These are phyloP conservation scores for Pygoscelis adeliae DNA, from an alignment of 2,113 vertebrate genomes.

Conservation along the genomic window DNA sequence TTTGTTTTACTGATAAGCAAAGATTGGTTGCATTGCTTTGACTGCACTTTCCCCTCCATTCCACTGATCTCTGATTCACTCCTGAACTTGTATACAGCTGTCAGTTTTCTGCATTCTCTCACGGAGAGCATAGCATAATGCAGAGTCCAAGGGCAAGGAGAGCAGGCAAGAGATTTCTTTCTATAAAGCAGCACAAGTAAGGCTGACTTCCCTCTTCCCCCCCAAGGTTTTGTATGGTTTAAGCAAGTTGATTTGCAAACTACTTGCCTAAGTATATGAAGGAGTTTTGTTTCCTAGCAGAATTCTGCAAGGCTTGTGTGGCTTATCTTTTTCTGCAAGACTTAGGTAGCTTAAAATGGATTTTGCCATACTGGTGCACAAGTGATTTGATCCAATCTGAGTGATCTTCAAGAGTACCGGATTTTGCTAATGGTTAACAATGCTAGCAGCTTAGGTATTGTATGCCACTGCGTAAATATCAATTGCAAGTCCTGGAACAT, in stretches of 20 bases:
- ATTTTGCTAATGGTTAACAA: not conserved
- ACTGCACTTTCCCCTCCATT: not conserved
- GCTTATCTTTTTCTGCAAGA: not conserved
- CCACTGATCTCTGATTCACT: not conserved
- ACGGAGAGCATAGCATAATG: not conserved
- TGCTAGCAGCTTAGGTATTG: not conserved
- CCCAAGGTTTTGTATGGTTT: not conserved
- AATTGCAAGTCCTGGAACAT: not conserved
- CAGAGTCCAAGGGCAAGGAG: not conserved
- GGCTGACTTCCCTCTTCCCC: not conserved
- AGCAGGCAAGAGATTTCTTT: not conserved
- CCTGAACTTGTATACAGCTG: not conserved
- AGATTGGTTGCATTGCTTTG: not conserved
- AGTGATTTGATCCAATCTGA: not conserved
- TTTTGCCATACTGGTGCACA: not conserved
- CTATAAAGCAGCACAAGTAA: not conserved
- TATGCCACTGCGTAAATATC: not conserved
- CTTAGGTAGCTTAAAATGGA: not conserved
- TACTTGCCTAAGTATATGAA: not conserved
- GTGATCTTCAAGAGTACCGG: not conserved
- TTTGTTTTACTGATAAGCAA: not conserved
- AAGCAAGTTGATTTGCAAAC: not conserved
- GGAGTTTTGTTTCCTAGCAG: not conserved
- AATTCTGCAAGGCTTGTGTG: not conserved
- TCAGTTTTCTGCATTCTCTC: not conserved